Evolutionary conservation across 2,888 invertebrate species (phyloP), one percentile per base, ranked within the genome.

Genomic region (Microctonus aethiopoides): DNA sequence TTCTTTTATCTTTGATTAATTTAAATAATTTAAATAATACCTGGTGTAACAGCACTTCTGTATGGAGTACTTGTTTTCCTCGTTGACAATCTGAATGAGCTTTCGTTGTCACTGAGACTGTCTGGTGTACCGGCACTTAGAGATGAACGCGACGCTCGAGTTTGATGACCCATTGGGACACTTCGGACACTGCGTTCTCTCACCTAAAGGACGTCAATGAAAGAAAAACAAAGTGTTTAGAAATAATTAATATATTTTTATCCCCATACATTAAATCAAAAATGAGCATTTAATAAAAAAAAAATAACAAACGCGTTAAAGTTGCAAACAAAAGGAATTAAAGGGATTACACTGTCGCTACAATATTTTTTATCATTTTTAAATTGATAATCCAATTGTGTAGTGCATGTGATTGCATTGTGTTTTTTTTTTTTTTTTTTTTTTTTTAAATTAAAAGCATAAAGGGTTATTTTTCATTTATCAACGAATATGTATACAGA

Each of bases 161-260:
- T 91, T 52, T 85, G 84, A 39, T n/a, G n/a, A n/a, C 91, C 91
- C 97, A 98, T 97, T 59, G 97, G 97, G 76, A 96, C 93, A 69
- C 97, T 97, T 80, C 96, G 91, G 72, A 91, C 93, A 54, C 97
- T 97, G 81, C 97, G 92, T 88, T 98, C 98, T 81, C 97, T 92
- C 72, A 97, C 95, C 97, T 97, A 88, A 5, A 46, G 7, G 6
- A 46, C n/a, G 46, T n/a, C 7, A 7, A 46, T 16, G 16, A 5
- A 24, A 32, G 4, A n/a, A 46, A 24, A 7, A 65, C 6, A 56
- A 24, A 52, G 32, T 32, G 11, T 54, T 24, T 24, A 54, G 26
- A 26, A 11, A 46, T 46, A n/a, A n/a, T n/a, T n/a, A n/a, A n/a
- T n/a, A n/a, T n/a, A n/a, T n/a, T n/a, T n/a, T n/a, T n/a, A n/a